Evolutionary conservation across 2,797 vertebrate species (phyloP).

Genomic region (Podarcis lilfordi): DNA sequence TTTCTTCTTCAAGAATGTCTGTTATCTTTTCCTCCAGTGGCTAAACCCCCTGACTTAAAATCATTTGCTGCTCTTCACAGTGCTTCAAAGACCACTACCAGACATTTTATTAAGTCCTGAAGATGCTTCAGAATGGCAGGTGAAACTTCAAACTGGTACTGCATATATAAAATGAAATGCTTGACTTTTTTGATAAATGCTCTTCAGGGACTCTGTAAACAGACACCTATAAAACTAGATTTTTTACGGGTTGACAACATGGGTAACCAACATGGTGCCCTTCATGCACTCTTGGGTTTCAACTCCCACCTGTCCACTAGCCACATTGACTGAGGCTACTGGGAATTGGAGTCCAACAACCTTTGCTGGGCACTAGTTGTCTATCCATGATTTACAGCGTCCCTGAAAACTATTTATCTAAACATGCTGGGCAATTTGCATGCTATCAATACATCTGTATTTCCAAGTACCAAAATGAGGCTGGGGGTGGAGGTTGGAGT

Average conservation of each 20-base stretch:
- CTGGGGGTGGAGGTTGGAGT: not conserved
- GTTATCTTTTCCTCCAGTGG: not conserved
- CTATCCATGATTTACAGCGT: not conserved
- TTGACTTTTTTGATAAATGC: not conserved
- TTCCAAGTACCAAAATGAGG: not conserved
- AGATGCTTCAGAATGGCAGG: not conserved
- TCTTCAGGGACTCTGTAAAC: not conserved
- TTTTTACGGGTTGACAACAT: not conserved
- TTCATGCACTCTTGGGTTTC: too few species aligned
- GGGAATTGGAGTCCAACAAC: too few species aligned
- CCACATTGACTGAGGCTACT: too few species aligned
- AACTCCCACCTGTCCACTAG: too few species aligned
- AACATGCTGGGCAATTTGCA: not conserved
- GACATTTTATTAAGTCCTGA: not conserved
- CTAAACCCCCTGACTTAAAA: slow-evolving; percentile 12
- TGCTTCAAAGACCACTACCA: not conserved
- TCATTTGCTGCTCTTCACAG: not conserved
- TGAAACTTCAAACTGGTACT: not conserved
- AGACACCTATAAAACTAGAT: not conserved
- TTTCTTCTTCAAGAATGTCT: not conserved
- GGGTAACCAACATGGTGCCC: too few species aligned
- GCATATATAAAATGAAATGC: not conserved
- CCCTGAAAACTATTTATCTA: not conserved
- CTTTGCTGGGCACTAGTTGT: too few species aligned
- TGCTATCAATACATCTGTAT: not conserved